Base-by-base conservation (phyloP, 2,113 vertebrate genomes). In the Percina caprodes region DNA sequence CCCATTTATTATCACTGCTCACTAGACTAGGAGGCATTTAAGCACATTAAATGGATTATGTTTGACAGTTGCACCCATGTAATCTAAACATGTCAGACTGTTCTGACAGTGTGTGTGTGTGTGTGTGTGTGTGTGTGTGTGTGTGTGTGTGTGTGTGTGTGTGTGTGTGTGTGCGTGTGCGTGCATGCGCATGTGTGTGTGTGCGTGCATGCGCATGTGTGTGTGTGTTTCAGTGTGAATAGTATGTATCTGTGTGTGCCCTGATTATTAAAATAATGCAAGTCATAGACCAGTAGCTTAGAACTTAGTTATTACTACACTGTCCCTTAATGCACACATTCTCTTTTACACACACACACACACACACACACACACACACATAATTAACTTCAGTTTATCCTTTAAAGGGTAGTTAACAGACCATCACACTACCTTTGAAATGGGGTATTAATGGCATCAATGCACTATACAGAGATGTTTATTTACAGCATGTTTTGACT, bases 51-150 rank as follows among this genome's bases (percentile, higher is more conserved):
- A 85, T 18, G 60, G 65, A 91, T 88, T 74, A 10, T 87, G 79
- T 91, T 91, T 92, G 89, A 92, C 89, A 80, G 69, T 51, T 79
- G 65, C 58, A 49, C 59, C 74, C 52, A 66, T 88, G 74, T 72
- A 80, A 80, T 77, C 9, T 80, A 86, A 90, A 91, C 79, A 87
- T n/a, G 48, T 73, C 48, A 23, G 35, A 21, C 66, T 79, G 59
- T 59, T 77, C 74, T 77, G 62, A 68, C 77, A 42, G 51, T 61
- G 52, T 72, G 71, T 74, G 65, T 86, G 33, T 83, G 24, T 54
- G 19, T 55, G 13, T 69, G 26, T 62, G 24, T 60, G n/a, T 55
- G 49, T 52, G 49, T 52, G 16, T 52, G 35, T 39, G 35, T 39
- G 35, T 39, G 48, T 18, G 6, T 49, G 15, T 69, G 67, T 39